Evolutionary conservation across 2,113 vertebrate genomes (phyloP).

Genomic region (Lepisosteus osseus): DNA sequence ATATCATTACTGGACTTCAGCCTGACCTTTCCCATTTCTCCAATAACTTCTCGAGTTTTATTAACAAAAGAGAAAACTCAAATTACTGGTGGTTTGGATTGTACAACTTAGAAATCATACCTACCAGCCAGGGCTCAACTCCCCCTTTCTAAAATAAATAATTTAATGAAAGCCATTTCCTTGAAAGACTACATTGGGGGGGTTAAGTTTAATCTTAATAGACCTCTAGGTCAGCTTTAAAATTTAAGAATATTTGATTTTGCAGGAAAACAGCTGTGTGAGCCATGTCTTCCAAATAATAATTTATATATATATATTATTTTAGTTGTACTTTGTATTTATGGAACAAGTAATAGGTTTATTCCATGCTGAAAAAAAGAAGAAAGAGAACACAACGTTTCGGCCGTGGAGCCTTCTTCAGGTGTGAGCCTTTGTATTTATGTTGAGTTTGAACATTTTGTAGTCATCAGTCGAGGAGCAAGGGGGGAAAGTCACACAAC

Average conservation of each 20-base stretch:
- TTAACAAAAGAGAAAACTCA: constrained; percentile 26
- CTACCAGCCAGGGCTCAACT: constrained; percentile 23
- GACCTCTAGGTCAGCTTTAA: constrained; percentile 18
- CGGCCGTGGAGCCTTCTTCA: too few relatives aligned
- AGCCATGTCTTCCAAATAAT: constrained; percentile 32
- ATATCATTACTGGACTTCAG: constrained; percentile 43
- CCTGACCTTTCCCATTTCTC: constrained; percentile 29
- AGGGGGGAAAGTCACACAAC: too few relatives aligned
- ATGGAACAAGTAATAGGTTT: too few relatives aligned
- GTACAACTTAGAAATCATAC: constrained; percentile 36
- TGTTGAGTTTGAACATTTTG: too few relatives aligned
- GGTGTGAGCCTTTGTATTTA: too few relatives aligned
- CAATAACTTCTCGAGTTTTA: constrained; percentile 29
- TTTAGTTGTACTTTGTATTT: too few relatives aligned
- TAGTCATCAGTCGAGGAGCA: too few relatives aligned
- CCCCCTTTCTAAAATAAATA: constrained; percentile 31
- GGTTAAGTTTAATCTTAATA: constrained; percentile 28
- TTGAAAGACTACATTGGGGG: constrained; percentile 42
- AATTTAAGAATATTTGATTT: constrained; percentile 43
- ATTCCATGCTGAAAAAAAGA: too few relatives aligned
- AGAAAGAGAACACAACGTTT: too few relatives aligned
- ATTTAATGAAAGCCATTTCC: constrained; percentile 41
- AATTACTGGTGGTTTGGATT: constrained; percentile 37
- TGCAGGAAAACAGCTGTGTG: constrained; percentile 32
- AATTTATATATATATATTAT: too few relatives aligned